Percentiles rank a stretch among this genome's conserved stretches.
Conservation (phyloP, 2,113 vertebrate genomes). For the Hippocampus zosterae region DNA sequence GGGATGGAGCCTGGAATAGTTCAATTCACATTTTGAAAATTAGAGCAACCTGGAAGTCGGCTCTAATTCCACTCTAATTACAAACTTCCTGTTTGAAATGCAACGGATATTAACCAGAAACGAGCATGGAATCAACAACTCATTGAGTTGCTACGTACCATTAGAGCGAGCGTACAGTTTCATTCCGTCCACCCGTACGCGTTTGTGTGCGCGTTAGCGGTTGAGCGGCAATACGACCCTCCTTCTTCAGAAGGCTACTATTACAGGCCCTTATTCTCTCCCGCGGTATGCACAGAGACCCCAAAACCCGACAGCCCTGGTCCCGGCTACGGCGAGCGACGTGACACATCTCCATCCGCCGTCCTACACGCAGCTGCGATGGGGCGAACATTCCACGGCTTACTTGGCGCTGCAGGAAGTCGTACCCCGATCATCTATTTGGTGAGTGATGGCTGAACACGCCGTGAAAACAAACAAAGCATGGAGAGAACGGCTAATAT, state of each 20-base stretch:
- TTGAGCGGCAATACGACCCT: background rate
- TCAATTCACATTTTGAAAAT: background rate
- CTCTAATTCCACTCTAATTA: background rate
- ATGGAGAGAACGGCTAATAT: conserved; percentile 56
- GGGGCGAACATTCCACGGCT: conserved; percentile 23
- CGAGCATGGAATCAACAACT: background rate
- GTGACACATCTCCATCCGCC: conserved; percentile 3
- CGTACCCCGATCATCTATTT: conserved; percentile 61
- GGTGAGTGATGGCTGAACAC: conserved; percentile 62
- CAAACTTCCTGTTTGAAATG: background rate
- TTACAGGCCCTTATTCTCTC: background rate
- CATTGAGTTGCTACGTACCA: background rate
- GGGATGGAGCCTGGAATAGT: background rate
- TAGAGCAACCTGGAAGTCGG: background rate
- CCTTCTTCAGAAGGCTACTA: background rate
- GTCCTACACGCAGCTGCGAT: conserved; percentile 7
- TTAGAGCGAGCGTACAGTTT: background rate
- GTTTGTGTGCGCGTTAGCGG: background rate
- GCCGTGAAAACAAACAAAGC: conserved; percentile 70
- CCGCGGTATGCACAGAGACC: background rate
- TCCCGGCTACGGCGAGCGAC: background rate
- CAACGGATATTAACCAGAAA: background rate
- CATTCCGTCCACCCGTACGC: background rate
- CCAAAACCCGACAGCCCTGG: background rate
- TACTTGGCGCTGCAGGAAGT: conserved; percentile 66